Evolutionary conservation across 2,113 vertebrate genomes (phyloP), one percentile per base, ranked within the genome.

Genomic region (Pipa parva): DNA sequence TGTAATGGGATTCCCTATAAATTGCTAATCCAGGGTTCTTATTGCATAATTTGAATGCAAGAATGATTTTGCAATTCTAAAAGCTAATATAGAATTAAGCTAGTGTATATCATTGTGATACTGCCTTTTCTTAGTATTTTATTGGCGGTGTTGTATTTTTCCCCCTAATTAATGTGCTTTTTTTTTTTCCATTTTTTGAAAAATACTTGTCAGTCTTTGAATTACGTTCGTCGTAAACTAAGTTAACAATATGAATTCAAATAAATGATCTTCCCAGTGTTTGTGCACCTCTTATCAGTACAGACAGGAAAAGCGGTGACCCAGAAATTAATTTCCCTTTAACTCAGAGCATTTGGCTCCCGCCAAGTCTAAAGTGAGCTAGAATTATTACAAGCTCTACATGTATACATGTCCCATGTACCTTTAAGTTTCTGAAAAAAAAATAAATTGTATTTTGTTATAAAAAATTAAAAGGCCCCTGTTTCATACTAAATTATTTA

Each of bases 401-500:
- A 73, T 63, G 58, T 68, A 57, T 62, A 42, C 52, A 69, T 70
- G 49, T 70, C 17, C 33, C 48, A 31, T 70, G 66, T 59, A 45
- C 48, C 24, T 61, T 70, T 45, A 61, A 73, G 82, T 81, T 78
- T 79, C 58, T 71, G 73, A 56, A 75, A 63, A 72, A n/a, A 73
- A 39, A 74, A 78, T 77, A 87, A 85, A 84, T 49, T 81, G 63
- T 77, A 87, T 88, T 92, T 90, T 83, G 81, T 84, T 91, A 92
- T 91, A 89, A 94, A 95, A 93, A 81, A 92, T 91, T 90, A 86
- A 94, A n/a, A 87, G 87, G 78, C 73, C 75, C 79, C 77, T 79
- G 81, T 87, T 83, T 82, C 75, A 71, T 57, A 64, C 75, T 95
- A 84, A 91, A 94, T 93, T 94, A 95, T 93, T 94, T 88, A 96